Evolutionary conservation across 2,797 vertebrate species (phyloP).

Genomic region (Harpagifer antarcticus): DNA sequence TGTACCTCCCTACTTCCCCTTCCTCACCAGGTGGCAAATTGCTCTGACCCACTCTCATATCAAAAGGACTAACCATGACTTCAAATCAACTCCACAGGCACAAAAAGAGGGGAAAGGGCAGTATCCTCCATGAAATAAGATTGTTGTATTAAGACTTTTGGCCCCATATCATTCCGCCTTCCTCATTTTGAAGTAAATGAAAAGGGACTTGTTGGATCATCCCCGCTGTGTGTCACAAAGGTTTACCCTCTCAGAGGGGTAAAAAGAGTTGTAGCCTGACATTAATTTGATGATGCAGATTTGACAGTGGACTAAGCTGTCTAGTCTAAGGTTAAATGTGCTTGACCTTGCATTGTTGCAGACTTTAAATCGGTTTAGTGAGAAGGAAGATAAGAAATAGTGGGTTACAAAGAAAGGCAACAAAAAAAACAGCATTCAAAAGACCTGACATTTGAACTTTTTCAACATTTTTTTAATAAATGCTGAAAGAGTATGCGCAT

Average conservation of each 20-base stretch:
- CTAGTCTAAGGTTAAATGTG: slow-evolving; percentile 75
- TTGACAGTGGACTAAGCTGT: slow-evolving; percentile 69
- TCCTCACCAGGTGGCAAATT: slow-evolving; percentile 90
- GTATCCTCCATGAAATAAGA: slow-evolving; percentile 84
- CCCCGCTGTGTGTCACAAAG: slow-evolving; percentile 90
- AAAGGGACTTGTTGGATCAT: slow-evolving; percentile 79
- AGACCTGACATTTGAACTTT: slow-evolving; percentile 40
- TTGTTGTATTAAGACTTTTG: slow-evolving; percentile 81
- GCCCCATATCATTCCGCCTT: slow-evolving; percentile 66
- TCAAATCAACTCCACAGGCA: slow-evolving; percentile 83
- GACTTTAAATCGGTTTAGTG: slow-evolving; percentile 57
- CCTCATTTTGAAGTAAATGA: slow-evolving; percentile 81
- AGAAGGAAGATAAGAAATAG: slow-evolving; percentile 35
- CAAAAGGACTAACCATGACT: slow-evolving; percentile 86
- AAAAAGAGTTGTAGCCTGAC: slow-evolving; percentile 61
- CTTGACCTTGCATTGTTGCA: slow-evolving; percentile 67
- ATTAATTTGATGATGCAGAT: slow-evolving; percentile 73
- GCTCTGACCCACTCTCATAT: slow-evolving; percentile 86
- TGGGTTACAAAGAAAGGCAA: slow-evolving; percentile 44
- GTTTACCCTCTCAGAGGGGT: slow-evolving; percentile 79
- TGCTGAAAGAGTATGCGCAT: neutral
- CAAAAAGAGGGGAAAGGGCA: slow-evolving; percentile 62
- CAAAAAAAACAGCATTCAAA: slow-evolving; percentile 20
- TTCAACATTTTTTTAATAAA: neutral
- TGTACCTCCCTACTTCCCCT: slow-evolving; percentile 76